Conservation (phyloP, 2,797 vertebrate species). For the Phoeniculus purpureus region DNA sequence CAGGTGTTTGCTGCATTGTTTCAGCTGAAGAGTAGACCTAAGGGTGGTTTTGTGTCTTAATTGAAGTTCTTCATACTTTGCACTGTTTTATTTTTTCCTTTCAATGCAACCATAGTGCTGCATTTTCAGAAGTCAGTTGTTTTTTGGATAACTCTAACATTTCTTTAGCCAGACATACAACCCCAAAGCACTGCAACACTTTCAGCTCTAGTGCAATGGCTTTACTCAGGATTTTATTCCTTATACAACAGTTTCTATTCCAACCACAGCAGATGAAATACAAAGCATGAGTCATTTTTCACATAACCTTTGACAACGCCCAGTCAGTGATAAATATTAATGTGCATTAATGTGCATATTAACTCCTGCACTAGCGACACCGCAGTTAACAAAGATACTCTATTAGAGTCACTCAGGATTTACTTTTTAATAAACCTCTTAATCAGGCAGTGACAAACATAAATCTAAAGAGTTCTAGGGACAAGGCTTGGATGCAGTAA, state of each 20-base stretch:
- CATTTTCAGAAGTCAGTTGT: neutral
- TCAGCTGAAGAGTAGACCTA: neutral
- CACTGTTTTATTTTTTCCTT: neutral
- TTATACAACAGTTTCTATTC: neutral
- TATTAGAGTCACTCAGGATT: neutral
- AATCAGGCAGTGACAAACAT: neutral
- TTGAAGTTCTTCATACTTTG: neutral
- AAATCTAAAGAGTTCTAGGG: neutral
- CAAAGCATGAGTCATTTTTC: neutral
- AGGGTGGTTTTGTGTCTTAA: neutral
- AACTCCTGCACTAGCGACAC: conserved; percentile 12
- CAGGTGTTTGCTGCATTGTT: neutral
- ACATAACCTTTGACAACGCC: neutral
- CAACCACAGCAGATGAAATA: neutral
- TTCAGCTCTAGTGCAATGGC: neutral
- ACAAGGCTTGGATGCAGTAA: neutral
- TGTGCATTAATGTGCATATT: neutral
- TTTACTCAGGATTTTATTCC: neutral
- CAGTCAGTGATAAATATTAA: neutral
- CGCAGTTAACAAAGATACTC: neutral
- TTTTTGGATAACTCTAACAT: neutral
- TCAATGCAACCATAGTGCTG: neutral
- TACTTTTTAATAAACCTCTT: neutral
- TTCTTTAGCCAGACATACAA: neutral
- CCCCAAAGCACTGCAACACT: neutral